Evolutionary conservation across 2,113 vertebrate genomes (phyloP).

Genomic region (Oceanites oceanicus): DNA sequence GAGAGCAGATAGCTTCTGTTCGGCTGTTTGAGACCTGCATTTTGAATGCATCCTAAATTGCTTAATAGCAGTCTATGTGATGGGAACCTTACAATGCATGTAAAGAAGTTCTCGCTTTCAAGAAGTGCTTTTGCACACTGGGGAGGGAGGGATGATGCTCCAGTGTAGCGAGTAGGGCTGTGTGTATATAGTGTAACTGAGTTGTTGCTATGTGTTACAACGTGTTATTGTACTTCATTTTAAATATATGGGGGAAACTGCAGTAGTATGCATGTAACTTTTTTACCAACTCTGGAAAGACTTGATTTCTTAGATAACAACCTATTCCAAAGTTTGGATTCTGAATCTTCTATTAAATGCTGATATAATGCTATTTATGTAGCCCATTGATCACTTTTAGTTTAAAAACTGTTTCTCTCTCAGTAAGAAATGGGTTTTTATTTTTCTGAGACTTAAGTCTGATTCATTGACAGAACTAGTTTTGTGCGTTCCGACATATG

Average conservation of each 20-base stretch:
- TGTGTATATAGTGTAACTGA: not conserved
- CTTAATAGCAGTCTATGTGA: not conserved
- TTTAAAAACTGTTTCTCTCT: not conserved
- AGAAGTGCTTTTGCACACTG: not conserved
- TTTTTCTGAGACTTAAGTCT: not conserved
- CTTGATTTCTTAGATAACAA: not conserved
- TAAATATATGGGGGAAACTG: not conserved
- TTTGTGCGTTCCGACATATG: not conserved
- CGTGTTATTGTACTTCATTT: not conserved
- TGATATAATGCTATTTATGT: not conserved
- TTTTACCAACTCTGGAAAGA: not conserved
- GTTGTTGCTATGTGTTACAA: not conserved
- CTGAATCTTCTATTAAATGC: not conserved
- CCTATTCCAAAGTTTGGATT: not conserved
- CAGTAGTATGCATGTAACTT: not conserved
- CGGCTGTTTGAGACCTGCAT: not conserved
- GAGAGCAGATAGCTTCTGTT: not conserved
- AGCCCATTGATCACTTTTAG: not conserved
- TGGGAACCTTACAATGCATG: not conserved
- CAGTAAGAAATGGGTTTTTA: not conserved
- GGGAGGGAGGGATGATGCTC: not conserved
- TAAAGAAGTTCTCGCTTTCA: not conserved
- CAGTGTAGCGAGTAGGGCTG: not conserved
- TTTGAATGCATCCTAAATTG: not conserved
- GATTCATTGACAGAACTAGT: not conserved